Evolutionary conservation across 2,113 vertebrate species (phyloP), one percentile per base, ranked within the genome.

Genomic region (Osmerus mordax): DNA sequence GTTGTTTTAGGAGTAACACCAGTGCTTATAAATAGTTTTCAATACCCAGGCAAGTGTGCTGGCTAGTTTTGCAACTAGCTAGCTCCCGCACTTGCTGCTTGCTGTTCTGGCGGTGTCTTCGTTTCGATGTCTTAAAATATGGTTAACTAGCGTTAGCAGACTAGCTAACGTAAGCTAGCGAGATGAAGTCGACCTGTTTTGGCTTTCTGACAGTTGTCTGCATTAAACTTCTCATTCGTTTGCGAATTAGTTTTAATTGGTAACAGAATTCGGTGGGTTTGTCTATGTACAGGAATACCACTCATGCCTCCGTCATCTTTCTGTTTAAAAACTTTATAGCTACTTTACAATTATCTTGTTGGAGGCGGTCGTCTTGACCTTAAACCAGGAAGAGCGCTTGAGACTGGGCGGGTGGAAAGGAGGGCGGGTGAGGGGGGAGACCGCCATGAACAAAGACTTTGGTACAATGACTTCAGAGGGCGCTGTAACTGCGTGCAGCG

Each of bases 301-400:
- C 69, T 67, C 23, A 12, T 4, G 11, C 63, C 61, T n/a, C 80
- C 86, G 85, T 86, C 64, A 61, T 66, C 56, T 58, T 18, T 28
- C 14, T 7, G 59, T 74, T 67, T 0, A 13, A 70, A 59, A 78
- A 86, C 83, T 85, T 83, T 53, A n/a, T 59, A 79, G 65, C 70
- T 69, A 62, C 79, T 79, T 67, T 64, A 69, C 61, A 29, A 69
- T 63, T 51, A 28, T 59, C 29, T 69, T 60, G 28, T 47, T 32
- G 62, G 69, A 65, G 55, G 60, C 12, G 47, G 28, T 2, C 13
- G 65, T 70, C 60, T 12, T 71, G 36, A 84, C 81, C 55, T 61
- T 52, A 23, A 85, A 89, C 75, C 81, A 73, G 78, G 87, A 89
- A 86, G 77, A 69, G 23, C 47, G 65, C 36, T 67, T 29, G 28